Evolutionary conservation across 2,113 vertebrate species (phyloP), one percentile per base, ranked within the genome.

Genomic region (Oryzias javanicus): DNA sequence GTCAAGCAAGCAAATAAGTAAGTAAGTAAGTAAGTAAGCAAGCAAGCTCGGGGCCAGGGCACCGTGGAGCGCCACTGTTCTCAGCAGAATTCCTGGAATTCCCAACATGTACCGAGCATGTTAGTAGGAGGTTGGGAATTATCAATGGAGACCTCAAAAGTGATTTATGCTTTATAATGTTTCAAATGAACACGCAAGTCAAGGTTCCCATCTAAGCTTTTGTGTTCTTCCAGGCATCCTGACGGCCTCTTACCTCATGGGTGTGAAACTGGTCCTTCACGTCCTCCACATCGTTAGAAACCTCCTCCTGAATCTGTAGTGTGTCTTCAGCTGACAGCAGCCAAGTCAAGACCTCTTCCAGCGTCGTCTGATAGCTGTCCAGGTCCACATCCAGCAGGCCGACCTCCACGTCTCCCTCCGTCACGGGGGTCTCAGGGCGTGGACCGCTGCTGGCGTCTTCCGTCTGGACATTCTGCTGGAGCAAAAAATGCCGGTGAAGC

Each of bases 291-390:
- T 99, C 94, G 0, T 93, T 88, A 2, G 96, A 98, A 79, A 99
- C 94, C 35, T 95, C 95, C 1, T 94, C 94, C 80, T 98, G 98
- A 65, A 94, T 91, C 6, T 93, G 94, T 67, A 98, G 92, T 0
- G 90, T 67, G 69, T 99, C 98, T 77, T 99, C 97, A 0, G 97
- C 96, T 1, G 93, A 94, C 18, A 99, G 92, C 67, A 99, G 76
- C 97, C 97, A 99, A 0, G 96, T 97, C 56, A 99, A 93, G 25
- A 99, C 98, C 78, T 99, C 97, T 70, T 99, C 98, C 82, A 99
- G 86, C 0, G 95, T 95, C 42, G 93, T 81, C 71, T 99, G 97
- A 79, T 99, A 99, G 72, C 91, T 92, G 68, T 99, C 96, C 79
- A 99, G 89, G 70, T 97, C 96, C 86, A 94, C 93, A 76, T 91